These are phyloP conservation scores for Hippoglossus hippoglossus DNA, from an alignment of 2,797 vertebrate species.

Conservation along the genomic window DNA sequence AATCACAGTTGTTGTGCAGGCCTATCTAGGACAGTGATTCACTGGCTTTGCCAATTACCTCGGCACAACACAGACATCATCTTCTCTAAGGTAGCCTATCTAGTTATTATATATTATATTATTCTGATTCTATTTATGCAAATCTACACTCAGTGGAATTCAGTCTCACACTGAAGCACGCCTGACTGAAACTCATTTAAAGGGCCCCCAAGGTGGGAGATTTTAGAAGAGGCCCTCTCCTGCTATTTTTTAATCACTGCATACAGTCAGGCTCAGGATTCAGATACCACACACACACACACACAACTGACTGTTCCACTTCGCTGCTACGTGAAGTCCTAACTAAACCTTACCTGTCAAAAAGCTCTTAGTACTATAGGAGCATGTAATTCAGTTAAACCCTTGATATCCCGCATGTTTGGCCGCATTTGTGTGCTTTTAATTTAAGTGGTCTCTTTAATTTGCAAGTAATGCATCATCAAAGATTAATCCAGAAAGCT, in stretches of 20 bases:
- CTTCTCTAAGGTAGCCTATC: constrained; percentile 53
- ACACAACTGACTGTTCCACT: constrained; percentile 43
- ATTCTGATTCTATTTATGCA: constrained; percentile 77
- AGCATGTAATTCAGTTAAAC: constrained; percentile 30
- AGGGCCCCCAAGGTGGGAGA: constrained; percentile 63
- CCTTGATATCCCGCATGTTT: constrained; percentile 49
- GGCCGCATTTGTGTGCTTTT: constrained; percentile 56
- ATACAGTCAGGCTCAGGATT: constrained; percentile 41
- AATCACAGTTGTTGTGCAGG: constrained; percentile 30
- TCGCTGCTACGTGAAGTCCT: constrained; percentile 13
- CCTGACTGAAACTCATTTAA: constrained; percentile 77
- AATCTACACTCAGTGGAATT: constrained; percentile 72
- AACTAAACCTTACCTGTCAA: constrained; percentile 40
- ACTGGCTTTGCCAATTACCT: constrained; percentile 63
- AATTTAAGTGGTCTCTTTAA: constrained; percentile 62
- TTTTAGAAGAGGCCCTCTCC: constrained; percentile 58
- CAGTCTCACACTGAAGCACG: constrained; percentile 54
- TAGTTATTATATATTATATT: constrained; percentile 35
- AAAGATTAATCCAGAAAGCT: constrained; percentile 63
- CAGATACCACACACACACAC: constrained; percentile 49
- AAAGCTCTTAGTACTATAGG: constrained; percentile 18
- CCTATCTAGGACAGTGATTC: constrained; percentile 63
- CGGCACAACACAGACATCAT: constrained; percentile 54
- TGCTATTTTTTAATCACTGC: constrained; percentile 48
- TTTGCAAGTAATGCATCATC: constrained; percentile 57